Base-by-base conservation (phyloP, 2,888 invertebrate species). In the Tolmerus cingulatus region DNA sequence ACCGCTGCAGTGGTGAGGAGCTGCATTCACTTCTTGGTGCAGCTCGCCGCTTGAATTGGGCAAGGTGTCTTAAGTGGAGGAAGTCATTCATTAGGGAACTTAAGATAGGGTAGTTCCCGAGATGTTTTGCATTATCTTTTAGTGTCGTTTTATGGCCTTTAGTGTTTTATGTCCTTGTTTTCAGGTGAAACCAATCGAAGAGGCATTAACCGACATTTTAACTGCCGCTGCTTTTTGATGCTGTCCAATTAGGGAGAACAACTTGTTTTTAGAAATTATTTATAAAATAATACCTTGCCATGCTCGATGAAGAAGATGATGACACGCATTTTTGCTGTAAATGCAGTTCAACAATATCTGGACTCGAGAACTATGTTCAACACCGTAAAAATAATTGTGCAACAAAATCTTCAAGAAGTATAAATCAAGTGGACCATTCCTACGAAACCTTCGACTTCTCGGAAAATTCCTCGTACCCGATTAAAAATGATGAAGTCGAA, bases 241-340 rank as follows among this genome's bases (percentile, higher is more conserved):
- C 23, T 19, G 27, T 23, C 23, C 66, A 66, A 66, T 66, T 66
- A 66, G 23, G 3, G 27, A 66, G 4, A 19, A 19, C 12, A 19
- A 3, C 27, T 66, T 66, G 14, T 12, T 66, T 66, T 46, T 46
- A 66, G 9, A 23, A 8, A 66, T 66, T 12, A 66, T 27, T 66
- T 66, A 40, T 43, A 46, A 19, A 40, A 78, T 43, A 77, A 16
- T 19, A 66, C 23, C n/a, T 23, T 8, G 4, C 19, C 12, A 91
- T 90, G 90, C 89, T 90, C 77, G 90, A 94, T 87, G 95, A 95
- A 88, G 96, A 95, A 87, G 96, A 97, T 81, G 96, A 97, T 86
- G 97, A 98, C 92, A 95, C 95, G 5, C 98, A 98, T 91, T 95
- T 97, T 89, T 98, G 98, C 92, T 95, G 98, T 90, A 97, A 96